Evolutionary conservation across 2,113 vertebrate species (phyloP), one percentile per base, ranked within the genome.

Genomic region (Chionis minor): DNA sequence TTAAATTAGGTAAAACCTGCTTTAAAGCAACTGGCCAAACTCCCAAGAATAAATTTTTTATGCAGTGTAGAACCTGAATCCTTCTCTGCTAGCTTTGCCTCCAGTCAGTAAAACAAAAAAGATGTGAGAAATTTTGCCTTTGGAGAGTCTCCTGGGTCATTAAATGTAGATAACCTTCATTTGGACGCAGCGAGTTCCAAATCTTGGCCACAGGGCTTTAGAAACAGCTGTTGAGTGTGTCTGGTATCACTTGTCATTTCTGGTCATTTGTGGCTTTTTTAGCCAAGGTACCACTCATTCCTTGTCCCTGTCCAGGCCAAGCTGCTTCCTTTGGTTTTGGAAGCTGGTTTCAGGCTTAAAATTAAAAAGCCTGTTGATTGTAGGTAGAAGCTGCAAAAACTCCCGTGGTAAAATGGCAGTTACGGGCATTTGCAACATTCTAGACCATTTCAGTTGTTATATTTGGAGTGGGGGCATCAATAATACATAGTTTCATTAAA

Each of bases 401-500:
- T 55, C 62, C 51, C 49, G 22, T 17, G 21, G 27, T 52, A 80
- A 77, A 54, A n/a, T 30, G 83, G 56, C 52, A 45, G 40, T 73
- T 83, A 35, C 0, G 2, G 20, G 32, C 32, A 44, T 62, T 74
- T 89, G 42, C 72, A 89, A 44, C 26, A 15, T 92, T 91, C 77
- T 67, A 40, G 95, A 38, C 59, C 54, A 38, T 83, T 96, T 86
- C 35, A 52, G 88, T 33, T 62, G 79, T 90, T 92, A 42, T 84
- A 79, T 94, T 92, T 94, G 73, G 91, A 80, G 55, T 0, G 15
- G 26, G 18, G 35, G 12, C 74, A 92, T 97, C 45, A 89, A 87
- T 92, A 95, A 92, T 92, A 94, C 81, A 95, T 79, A 3, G 20
- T 91, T 90, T 82, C 78, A 78, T 87, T 90, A 97, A 96, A 96